A percentile compares a stretch with the other conserved stretches of the same genome.
Conservation (phyloP, 2,888 invertebrate genomes). For the Drosophila borborema region DNA sequence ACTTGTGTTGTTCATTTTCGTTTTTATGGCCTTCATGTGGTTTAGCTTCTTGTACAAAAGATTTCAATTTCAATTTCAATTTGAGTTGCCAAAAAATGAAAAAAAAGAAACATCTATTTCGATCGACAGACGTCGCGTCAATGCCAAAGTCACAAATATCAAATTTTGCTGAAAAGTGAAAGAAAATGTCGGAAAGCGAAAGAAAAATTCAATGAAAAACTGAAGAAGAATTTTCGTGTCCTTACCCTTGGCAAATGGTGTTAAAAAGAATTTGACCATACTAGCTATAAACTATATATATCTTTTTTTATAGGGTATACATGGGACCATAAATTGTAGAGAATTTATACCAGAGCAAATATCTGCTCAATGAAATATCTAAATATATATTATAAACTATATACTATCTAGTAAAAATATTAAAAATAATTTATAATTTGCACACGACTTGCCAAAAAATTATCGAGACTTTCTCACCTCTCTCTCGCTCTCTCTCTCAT, state of each 20-base stretch:
- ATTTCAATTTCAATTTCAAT: slow-evolving; percentile 44
- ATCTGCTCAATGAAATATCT: slow-evolving; percentile 44
- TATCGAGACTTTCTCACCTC: background rate
- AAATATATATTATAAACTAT: slow-evolving; percentile 3
- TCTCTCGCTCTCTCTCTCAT: background rate
- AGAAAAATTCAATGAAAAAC: slow-evolving; percentile 35
- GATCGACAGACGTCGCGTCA: slow-evolving; percentile 58
- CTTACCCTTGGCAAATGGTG: slow-evolving; percentile 32
- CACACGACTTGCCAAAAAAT: slow-evolving; percentile 57
- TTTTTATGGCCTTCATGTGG: slow-evolving; percentile 23
- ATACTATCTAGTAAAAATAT: slow-evolving; percentile 16
- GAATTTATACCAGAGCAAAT: slow-evolving; percentile 40
- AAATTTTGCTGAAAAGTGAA: slow-evolving; percentile 51
- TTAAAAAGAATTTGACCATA: background rate
- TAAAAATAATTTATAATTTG: slow-evolving; percentile 60
- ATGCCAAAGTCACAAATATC: slow-evolving; percentile 72
- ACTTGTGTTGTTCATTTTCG: slow-evolving; percentile 5
- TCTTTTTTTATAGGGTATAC: slow-evolving; percentile 14
- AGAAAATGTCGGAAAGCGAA: slow-evolving; percentile 41
- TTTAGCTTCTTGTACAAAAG: slow-evolving; percentile 41
- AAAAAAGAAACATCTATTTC: slow-evolving; percentile 45
- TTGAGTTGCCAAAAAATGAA: slow-evolving; percentile 24
- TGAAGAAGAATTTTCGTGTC: background rate
- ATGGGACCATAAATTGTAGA: slow-evolving; percentile 22
- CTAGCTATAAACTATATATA: background rate